Percentiles rank a stretch among this genome's conserved stretches.
These are phyloP conservation scores for Eubucco bourcierii DNA, from an alignment of 2,113 vertebrate species.

Conservation along the genomic window DNA sequence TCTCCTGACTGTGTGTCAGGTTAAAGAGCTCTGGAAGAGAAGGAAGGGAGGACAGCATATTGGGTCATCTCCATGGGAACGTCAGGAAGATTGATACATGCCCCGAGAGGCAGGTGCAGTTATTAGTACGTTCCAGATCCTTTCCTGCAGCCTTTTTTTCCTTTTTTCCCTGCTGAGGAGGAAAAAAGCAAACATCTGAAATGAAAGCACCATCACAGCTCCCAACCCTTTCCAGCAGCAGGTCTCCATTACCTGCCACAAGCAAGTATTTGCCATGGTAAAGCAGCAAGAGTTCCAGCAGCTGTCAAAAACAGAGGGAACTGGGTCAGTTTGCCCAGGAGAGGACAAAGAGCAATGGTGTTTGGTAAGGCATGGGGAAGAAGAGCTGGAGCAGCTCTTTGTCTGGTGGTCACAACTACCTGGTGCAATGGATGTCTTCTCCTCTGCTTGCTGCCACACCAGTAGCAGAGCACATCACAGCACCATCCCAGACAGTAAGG, in stretches of 20 bases:
- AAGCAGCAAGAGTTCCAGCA: neutral
- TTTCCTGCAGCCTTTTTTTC: neutral
- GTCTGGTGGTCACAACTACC: accelerated
- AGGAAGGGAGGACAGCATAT: neutral
- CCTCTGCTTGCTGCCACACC: neutral
- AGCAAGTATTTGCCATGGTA: accelerated
- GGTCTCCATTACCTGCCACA: neutral
- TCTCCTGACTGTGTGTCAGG: neutral
- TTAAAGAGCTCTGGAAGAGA: conserved; percentile 9
- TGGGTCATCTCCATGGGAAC: conserved; percentile 57
- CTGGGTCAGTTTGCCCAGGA: neutral
- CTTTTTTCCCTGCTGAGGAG: neutral
- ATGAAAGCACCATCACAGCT: neutral
- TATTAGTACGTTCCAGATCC: conserved; percentile 35
- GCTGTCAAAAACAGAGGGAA: neutral
- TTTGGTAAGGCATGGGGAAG: neutral
- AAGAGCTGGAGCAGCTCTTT: neutral
- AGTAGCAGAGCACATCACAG: neutral
- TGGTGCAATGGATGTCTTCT: accelerated
- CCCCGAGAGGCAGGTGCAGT: neutral
- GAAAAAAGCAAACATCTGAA: neutral
- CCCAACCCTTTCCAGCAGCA: neutral
- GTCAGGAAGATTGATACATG: neutral
- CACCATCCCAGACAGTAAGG: accelerated
- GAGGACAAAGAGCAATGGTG: neutral